Evolutionary conservation across 2,113 vertebrate genomes (phyloP).

Genomic region (Paramisgurnus dabryanus): DNA sequence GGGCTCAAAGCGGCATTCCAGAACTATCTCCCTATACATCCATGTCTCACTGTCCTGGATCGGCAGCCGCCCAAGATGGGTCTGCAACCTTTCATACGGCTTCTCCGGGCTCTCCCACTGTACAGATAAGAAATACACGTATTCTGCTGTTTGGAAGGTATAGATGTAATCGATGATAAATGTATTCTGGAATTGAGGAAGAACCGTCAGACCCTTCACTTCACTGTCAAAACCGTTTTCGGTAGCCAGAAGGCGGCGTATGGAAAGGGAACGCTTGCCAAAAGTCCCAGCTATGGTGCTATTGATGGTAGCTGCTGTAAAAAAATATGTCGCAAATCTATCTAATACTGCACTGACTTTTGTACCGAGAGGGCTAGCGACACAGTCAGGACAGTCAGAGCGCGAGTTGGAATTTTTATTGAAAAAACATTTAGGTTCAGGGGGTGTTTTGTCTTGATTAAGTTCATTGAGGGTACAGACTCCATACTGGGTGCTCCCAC

Average conservation of each 20-base stretch:
- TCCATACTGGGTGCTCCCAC: slow-evolving; percentile 81
- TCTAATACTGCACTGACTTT: slow-evolving; percentile 74
- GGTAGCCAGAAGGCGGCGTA: slow-evolving; percentile 80
- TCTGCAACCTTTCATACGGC: slow-evolving; percentile 69
- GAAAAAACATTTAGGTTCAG: slow-evolving; percentile 75
- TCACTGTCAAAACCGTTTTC: slow-evolving; percentile 77
- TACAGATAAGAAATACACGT: slow-evolving; percentile 87
- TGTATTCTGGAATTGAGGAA: slow-evolving; percentile 70
- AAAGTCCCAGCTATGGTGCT: slow-evolving; percentile 67
- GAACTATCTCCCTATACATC: slow-evolving; percentile 84
- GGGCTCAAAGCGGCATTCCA: slow-evolving; percentile 85
- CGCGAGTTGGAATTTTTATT: slow-evolving; percentile 64
- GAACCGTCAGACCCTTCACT: slow-evolving; percentile 78
- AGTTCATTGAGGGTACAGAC: slow-evolving; percentile 82
- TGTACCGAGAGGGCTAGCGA: slow-evolving; percentile 89
- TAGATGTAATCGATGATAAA: slow-evolving; percentile 87
- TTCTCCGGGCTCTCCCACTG: slow-evolving; percentile 71
- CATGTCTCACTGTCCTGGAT: slow-evolving; percentile 76
- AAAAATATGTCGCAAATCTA: slow-evolving; percentile 72
- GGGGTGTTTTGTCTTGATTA: accelerated
- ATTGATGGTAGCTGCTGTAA: slow-evolving; percentile 82
- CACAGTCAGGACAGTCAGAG: slow-evolving; percentile 78
- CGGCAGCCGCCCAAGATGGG: slow-evolving; percentile 80
- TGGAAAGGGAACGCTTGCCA: slow-evolving; percentile 82
- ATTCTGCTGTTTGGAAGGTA: slow-evolving; percentile 74